Evolutionary conservation across 2,888 invertebrate genomes (phyloP).

Genomic region (Lapara coniferarum): DNA sequence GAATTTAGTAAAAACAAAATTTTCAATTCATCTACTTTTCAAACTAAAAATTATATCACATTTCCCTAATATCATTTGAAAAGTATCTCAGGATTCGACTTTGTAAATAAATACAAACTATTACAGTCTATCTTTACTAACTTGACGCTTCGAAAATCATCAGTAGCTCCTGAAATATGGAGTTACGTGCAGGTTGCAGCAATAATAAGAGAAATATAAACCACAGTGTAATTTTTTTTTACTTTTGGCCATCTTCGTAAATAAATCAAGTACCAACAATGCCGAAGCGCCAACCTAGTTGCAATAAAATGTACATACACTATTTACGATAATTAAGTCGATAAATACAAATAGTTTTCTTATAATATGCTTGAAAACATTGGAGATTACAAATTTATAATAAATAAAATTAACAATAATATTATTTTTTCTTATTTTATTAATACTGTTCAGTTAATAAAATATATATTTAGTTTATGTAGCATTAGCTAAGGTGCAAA

Average conservation of each 20-base stretch:
- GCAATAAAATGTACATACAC: too few relatives aligned
- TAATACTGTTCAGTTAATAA: slow-evolving; percentile 60
- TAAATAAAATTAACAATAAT: slow-evolving; percentile 50
- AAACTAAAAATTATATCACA: slow-evolving; percentile 50
- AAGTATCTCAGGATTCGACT: slow-evolving; percentile 37
- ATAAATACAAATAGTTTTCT: slow-evolving; percentile 11
- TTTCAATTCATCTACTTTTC: slow-evolving; percentile 34
- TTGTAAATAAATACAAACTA: slow-evolving; percentile 31
- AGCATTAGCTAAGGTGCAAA: slow-evolving; percentile 4
- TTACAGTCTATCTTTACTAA: not conserved
- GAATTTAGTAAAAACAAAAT: slow-evolving; percentile 36
- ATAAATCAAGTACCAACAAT: too few relatives aligned
- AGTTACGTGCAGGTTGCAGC: too few relatives aligned
- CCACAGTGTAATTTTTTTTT: too few relatives aligned
- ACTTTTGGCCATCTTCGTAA: too few relatives aligned
- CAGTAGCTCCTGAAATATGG: too few relatives aligned
- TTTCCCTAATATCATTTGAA: slow-evolving; percentile 39
- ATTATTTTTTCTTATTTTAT: slow-evolving; percentile 47
- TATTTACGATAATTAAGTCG: not conserved
- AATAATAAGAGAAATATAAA: too few relatives aligned
- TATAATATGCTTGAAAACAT: slow-evolving; percentile 20
- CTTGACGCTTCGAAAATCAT: too few relatives aligned
- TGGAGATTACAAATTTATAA: slow-evolving; percentile 44
- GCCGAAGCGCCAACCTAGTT: too few relatives aligned
- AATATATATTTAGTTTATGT: slow-evolving; percentile 18